Base-by-base conservation (phyloP, 2,113 vertebrate species). In the Chloroceryle aenea region DNA sequence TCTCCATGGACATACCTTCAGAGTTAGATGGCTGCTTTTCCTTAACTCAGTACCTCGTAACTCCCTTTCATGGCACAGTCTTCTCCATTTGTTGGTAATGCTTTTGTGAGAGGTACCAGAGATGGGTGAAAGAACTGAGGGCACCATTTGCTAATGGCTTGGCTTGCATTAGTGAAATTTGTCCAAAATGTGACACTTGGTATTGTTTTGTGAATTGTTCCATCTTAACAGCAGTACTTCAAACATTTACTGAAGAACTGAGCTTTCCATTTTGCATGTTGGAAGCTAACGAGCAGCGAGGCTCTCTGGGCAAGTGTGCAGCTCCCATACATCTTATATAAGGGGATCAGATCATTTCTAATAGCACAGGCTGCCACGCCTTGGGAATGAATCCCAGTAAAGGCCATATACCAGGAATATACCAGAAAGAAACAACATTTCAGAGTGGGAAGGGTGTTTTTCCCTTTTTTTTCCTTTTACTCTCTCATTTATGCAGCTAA, bases 331-430 rank as follows among this genome's bases (percentile, higher is more conserved):
- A 17, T 79, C 89, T 89, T 84, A 34, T 63, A 7, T 71, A 67
- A 90, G 38, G 20, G n/a, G 45, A n/a, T 56, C 20, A 96, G n/a
- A 30, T 85, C 17, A 4, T 74, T 92, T 96, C 82, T 87, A 95
- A 78, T 72, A 88, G 42, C 27, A 63, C 23, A 50, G 56, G 61
- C 73, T 95, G 32, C 71, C 69, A 83, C 1, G 5, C 27, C 52
- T 45, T 45, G 68, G 56, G 77, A 71, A 87, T 42, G 50, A 43
- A 79, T 71, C 50, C 1, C 6, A 61, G 27, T 73, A 68, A 88
- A 68, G 93, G 25, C 27, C 36, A 38, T 19, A 43, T 10, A 82
- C 38, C 25, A 40, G 26, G 34, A 83, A 64, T 40, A 67, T 16
- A 86, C 6, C 29, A 83, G 58, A n/a, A 86, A 85, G 23, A n/a